Base-by-base conservation (phyloP, 1,140 invertebrate species). In the Anoplophora glabripennis region DNA sequence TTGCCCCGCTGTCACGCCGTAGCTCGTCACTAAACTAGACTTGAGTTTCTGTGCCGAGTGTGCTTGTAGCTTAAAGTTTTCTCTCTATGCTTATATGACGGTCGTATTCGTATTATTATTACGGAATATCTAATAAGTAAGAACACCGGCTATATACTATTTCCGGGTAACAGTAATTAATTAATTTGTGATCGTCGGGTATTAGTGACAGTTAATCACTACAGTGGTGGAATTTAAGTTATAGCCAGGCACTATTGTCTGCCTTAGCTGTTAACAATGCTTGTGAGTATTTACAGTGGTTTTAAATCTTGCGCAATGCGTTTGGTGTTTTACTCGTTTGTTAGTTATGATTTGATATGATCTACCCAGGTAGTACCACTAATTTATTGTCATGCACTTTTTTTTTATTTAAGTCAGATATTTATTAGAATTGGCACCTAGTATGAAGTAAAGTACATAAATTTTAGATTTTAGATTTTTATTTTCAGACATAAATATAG, bases 271-370 rank as follows among this genome's bases (percentile, higher is more conserved):
- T 56, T 56, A 51, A 63, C 57, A 59, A 63, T 63, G 61, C 61
- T 63, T 63, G 61, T 63, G 61, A 63, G 61, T 63, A 63, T 63
- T 54, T 53, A 53, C 41, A 46, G 53, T 47, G 14, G 53, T 57
- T 56, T 61, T 44, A 60, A 60, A 49, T 46, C 58, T 61, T 61
- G 59, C 59, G 59, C 59, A 61, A 56, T 61, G 35, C 17, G 17
- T 44, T 44, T 55, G n/a, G 11, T 33, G 21, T 47, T 40, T 17
- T 5, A 5, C 18, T 38, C 38, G 17, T 47, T 37, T 14, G 14
- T 41, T 47, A 21, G 17, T 47, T 35, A 56, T 56, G 35, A 47
- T 46, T 56, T 56, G 54, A 38, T 47, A 10, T 28, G 33, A 48
- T 12, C n/a, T 28, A 28, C 21, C 21, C 21, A 28, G 21, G 21